These are phyloP conservation scores for Ellobius talpinus DNA, from an alignment of 2,113 vertebrate genomes.

Conservation along the genomic window DNA sequence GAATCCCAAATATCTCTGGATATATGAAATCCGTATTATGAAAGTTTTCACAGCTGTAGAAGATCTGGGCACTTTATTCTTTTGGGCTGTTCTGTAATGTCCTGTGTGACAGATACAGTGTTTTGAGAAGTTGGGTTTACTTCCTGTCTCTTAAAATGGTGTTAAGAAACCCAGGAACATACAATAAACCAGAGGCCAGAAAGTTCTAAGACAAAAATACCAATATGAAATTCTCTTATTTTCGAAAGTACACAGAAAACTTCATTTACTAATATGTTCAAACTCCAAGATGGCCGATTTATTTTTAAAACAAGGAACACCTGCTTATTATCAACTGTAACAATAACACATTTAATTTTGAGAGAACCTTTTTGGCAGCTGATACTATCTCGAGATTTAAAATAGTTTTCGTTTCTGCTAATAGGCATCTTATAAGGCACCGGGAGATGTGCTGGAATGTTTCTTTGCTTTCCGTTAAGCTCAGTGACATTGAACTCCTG, in stretches of 20 bases:
- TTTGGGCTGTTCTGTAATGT: background rate
- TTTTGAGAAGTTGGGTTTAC: background rate
- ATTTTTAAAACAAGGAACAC: conserved; percentile 78
- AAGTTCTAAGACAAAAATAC: background rate
- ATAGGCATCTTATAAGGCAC: conserved; percentile 55
- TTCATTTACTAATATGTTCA: conserved; percentile 56
- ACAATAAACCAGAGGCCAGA: background rate
- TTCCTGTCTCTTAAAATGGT: conserved; percentile 10
- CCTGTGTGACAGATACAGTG: background rate
- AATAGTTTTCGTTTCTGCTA: conserved; percentile 73
- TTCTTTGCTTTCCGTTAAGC: conserved; percentile 2
- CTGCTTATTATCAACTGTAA: conserved; percentile 72
- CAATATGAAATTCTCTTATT: background rate
- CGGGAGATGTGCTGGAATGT: conserved; percentile 42
- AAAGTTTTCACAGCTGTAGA: conserved; percentile 71
- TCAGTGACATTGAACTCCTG: background rate
- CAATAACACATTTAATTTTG: conserved; percentile 69
- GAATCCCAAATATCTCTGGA: conserved; percentile 42
- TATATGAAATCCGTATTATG: conserved; percentile 6
- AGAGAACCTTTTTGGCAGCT: conserved; percentile 61
- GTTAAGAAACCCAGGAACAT: background rate
- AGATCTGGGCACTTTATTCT: conserved; percentile 29
- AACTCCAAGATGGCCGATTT: conserved; percentile 51
- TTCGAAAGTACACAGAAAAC: conserved; percentile 29
- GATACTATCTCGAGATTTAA: conserved; percentile 68